These are phyloP conservation scores for Oncopeltus fasciatus DNA, from an alignment of 1,140 invertebrate species.

Conservation along the genomic window DNA sequence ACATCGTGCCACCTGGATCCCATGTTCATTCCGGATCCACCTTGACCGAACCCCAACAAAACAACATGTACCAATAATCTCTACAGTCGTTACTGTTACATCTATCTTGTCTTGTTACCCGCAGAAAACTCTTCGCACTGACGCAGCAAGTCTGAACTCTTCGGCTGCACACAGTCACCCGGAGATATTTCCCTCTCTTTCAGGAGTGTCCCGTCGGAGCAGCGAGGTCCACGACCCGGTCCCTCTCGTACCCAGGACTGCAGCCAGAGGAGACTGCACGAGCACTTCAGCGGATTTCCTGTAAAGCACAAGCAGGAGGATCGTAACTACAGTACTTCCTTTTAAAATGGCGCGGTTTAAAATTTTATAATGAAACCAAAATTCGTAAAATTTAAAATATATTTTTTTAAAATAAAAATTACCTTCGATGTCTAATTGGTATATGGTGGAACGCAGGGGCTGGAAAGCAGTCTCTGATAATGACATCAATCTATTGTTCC, in stretches of 20 bases:
- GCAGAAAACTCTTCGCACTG: slow-evolving; percentile 45
- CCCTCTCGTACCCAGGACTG: slow-evolving; percentile 62
- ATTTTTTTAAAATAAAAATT: too few species aligned
- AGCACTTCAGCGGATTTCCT: slow-evolving; percentile 70
- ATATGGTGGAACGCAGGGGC: slow-evolving; percentile 60
- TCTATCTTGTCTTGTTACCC: too few species aligned
- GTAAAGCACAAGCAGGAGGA: too few species aligned
- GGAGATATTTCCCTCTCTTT: slow-evolving; percentile 46
- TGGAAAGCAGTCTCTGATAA: slow-evolving; percentile 60
- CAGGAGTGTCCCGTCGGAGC: slow-evolving; percentile 55
- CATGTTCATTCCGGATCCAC: too few species aligned
- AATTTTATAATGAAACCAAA: too few species aligned
- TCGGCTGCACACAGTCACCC: slow-evolving; percentile 42
- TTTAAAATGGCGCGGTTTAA: too few species aligned
- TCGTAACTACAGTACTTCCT: too few species aligned
- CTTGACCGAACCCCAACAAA: too few species aligned
- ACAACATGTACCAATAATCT: too few species aligned
- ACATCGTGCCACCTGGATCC: too few species aligned
- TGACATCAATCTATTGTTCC: slow-evolving; percentile 59
- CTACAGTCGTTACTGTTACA: too few species aligned
- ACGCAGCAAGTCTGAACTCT: slow-evolving; percentile 38
- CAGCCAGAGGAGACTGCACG: slow-evolving; percentile 65
- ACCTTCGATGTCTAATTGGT: slow-evolving; percentile 73
- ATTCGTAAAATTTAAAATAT: too few species aligned
- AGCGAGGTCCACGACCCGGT: slow-evolving; percentile 46